phyloP scores from a whole-genome alignment of 1,140 invertebrate species.

The Panagrolaimus sp. region DNA sequence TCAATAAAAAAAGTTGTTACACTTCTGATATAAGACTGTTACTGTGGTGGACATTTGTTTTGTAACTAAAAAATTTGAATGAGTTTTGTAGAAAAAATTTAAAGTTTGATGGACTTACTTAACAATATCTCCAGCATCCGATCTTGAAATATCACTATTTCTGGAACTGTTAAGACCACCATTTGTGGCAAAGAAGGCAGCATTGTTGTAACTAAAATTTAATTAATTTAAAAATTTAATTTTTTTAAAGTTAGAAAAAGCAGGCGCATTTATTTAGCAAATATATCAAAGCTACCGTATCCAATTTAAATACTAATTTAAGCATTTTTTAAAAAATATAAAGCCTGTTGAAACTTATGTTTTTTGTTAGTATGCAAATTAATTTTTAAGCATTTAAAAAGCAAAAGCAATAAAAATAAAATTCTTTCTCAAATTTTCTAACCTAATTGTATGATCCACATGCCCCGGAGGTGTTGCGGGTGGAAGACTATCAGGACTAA shows the following conservation, averaged over 20 bases:
- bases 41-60: conserved; percentile 42
- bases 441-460: conserved; percentile 51
- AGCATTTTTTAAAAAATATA: not conserved
- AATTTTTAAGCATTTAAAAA: not conserved
- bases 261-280: conserved; percentile 19
- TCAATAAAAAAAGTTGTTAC: conserved; percentile 21
- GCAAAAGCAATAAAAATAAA: conserved; percentile 12
- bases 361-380: too few relatives aligned
- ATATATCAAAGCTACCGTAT: not conserved
- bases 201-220: conserved; percentile 52
- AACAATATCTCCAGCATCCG: conserved; percentile 30
- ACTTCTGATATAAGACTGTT: conserved; percentile 53
- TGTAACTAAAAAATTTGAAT: conserved; percentile 30
- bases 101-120: conserved; percentile 8
- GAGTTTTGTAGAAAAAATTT: conserved; percentile 15
- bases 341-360: conserved; percentile 8
- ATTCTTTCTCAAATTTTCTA: conserved; percentile 5
- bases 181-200: conserved; percentile 50
- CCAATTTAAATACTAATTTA: not conserved
- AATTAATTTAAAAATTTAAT: conserved; percentile 3
- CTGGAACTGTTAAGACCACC: conserved; percentile 34
- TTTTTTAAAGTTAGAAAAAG: not conserved
- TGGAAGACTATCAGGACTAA: conserved; percentile 31
- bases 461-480: conserved; percentile 44
- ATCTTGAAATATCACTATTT: conserved; percentile 47